Evolutionary conservation across 64 coral and sea anemone species (phyloP).

Genomic region (Montipora sp.): DNA sequence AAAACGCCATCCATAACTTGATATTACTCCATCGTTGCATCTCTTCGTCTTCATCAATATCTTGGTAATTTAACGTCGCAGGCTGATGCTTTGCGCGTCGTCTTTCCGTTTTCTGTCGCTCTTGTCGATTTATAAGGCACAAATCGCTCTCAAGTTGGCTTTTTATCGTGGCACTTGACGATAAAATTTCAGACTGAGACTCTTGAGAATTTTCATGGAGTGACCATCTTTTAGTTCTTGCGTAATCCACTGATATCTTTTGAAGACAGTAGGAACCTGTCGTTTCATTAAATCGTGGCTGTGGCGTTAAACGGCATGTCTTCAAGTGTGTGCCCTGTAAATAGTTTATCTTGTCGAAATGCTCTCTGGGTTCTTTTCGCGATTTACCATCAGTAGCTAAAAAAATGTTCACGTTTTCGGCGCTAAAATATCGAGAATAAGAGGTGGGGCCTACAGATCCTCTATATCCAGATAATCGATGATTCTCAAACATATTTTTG

Average conservation of each 20-base stretch:
- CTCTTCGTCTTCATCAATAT: neutral
- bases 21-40: conserved; percentile 52
- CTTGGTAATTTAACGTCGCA: neutral
- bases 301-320: conserved; percentile 5
- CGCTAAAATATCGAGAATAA: conserved; percentile 30
- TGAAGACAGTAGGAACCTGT: neutral
- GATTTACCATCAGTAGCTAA: neutral
- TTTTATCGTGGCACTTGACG: neutral
- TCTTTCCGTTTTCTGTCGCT: neutral
- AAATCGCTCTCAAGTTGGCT: neutral
- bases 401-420: neutral
- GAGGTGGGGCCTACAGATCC: neutral
- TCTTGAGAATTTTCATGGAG: neutral
- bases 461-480: neutral
- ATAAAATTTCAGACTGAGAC: neutral
- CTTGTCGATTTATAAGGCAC: neutral
- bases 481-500: neutral
- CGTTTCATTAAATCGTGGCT: neutral
- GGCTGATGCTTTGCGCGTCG: neutral
- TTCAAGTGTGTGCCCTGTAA: neutral
- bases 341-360: neutral
- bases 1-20: conserved; percentile 70
- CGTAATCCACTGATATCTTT: neutral
- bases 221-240: neutral
- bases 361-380: neutral